Percentiles rank a stretch among this genome's conserved stretches.
Evolutionary conservation across 2,113 vertebrate genomes (phyloP).

Genomic region (Aythya baeri): DNA sequence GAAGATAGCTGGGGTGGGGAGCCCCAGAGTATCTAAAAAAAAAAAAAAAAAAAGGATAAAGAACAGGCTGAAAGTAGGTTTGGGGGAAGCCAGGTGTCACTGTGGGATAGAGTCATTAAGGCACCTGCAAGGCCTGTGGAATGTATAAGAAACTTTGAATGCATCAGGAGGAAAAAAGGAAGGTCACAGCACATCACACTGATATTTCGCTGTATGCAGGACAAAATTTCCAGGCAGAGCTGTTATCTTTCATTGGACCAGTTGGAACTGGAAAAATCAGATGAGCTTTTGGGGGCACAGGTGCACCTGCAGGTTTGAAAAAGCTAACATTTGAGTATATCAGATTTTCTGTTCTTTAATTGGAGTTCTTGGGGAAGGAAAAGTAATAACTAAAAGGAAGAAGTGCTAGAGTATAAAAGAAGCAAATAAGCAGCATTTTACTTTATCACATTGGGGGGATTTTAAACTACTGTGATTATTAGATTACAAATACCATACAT

Average conservation of each 20-base stretch:
- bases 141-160: not conserved
- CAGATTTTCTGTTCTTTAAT: not conserved
- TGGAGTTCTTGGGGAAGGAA: not conserved
- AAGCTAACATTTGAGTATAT: not conserved
- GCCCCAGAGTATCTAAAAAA: not conserved
- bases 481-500: not conserved
- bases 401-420: not conserved
- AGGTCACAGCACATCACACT: not conserved
- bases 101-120: not conserved
- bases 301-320: not conserved
- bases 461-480: not conserved
- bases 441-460: not conserved
- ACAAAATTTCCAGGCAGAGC: not conserved
- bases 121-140: not conserved
- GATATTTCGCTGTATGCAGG: not conserved
- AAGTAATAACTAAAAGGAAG: not conserved
- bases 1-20: not conserved
- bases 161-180: not conserved
- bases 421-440: not conserved
- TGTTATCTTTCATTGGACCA: not conserved
- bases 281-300: not conserved
- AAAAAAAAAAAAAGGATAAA: not conserved
- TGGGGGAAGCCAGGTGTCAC: not conserved
- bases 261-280: not conserved
- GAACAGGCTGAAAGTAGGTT: not conserved